These are phyloP conservation scores for Lasius platythorax DNA, from an alignment of 2,888 invertebrate species.

Conservation along the genomic window DNA sequence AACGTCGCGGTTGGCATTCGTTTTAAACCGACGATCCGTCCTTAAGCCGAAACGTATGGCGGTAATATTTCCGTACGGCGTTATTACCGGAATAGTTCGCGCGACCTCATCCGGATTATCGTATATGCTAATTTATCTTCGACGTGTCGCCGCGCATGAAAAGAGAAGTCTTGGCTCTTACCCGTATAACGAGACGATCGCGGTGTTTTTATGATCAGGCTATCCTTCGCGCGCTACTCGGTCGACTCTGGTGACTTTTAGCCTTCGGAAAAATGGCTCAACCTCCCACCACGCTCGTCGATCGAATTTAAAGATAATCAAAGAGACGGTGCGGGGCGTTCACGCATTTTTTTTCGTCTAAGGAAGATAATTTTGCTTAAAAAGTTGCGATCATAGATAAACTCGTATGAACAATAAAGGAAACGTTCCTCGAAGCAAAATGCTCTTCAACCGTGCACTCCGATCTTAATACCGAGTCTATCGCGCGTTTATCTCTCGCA, in stretches of 20 bases:
- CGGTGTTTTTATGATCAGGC: conserved; percentile 20
- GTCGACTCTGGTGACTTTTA: conserved; percentile 41
- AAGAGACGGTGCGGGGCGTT: not conserved
- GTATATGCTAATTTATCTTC: conserved; percentile 59
- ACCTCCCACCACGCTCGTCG: conserved; percentile 61
- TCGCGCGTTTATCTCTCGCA: conserved; percentile 4
- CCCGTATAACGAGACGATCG: conserved; percentile 49
- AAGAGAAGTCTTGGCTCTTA: conserved; percentile 48
- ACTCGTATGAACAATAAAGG: not conserved
- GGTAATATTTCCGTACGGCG: conserved; percentile 55
- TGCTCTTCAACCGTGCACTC: not conserved
- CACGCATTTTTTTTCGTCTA: conserved; percentile 20
- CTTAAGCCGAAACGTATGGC: conserved; percentile 59
- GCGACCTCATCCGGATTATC: conserved; percentile 62
- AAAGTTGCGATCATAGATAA: not conserved
- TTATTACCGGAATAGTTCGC: conserved; percentile 57
- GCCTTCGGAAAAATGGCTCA: conserved; percentile 35
- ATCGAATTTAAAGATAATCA: conserved; percentile 43
- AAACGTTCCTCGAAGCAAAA: not conserved
- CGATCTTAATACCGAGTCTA: conserved; percentile 5
- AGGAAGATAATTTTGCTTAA: conserved; percentile 8
- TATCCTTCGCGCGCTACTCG: conserved; percentile 40
- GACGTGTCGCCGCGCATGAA: conserved; percentile 34
- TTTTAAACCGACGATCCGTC: conserved; percentile 32
- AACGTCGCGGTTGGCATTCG: conserved; percentile 4